phyloP scores from a whole-genome alignment of 2,113 vertebrate species.

The Hemichromis elongatus region DNA sequence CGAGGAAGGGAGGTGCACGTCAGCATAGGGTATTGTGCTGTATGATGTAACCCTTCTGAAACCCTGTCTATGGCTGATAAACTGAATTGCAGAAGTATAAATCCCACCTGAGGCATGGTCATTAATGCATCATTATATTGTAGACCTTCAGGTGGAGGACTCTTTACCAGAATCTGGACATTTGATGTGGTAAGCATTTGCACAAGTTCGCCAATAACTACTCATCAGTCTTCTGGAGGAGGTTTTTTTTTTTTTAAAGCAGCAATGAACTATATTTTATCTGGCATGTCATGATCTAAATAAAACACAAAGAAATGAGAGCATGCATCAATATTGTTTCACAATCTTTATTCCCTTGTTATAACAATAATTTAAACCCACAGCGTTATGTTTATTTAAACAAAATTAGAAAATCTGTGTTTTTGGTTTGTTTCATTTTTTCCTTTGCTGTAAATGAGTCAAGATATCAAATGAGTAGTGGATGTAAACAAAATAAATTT shows the following conservation, averaged over 20 bases:
- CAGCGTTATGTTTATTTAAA: background rate
- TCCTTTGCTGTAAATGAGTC: background rate
- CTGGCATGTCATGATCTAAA: background rate
- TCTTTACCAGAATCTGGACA: background rate
- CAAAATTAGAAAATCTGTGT: background rate
- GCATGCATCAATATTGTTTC: background rate
- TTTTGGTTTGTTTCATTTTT: background rate
- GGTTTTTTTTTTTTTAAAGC: background rate
- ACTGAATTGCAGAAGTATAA: background rate
- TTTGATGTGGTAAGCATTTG: background rate
- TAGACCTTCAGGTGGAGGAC: background rate
- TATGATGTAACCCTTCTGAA: background rate
- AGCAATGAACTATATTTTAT: background rate
- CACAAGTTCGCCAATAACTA: background rate
- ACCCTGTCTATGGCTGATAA: background rate
- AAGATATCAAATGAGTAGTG: conserved; percentile 18
- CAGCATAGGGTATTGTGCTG: background rate
- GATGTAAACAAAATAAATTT: conserved; percentile 7
- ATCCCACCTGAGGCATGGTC: background rate
- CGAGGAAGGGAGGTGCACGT: background rate
- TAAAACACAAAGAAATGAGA: background rate
- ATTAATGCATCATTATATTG: background rate
- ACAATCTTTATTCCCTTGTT: conserved; percentile 8
- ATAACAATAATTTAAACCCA: background rate
- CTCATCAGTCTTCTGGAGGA: background rate